phyloP scores from a whole-genome alignment of 2,113 vertebrate species.

The Myiopsitta monachus region DNA sequence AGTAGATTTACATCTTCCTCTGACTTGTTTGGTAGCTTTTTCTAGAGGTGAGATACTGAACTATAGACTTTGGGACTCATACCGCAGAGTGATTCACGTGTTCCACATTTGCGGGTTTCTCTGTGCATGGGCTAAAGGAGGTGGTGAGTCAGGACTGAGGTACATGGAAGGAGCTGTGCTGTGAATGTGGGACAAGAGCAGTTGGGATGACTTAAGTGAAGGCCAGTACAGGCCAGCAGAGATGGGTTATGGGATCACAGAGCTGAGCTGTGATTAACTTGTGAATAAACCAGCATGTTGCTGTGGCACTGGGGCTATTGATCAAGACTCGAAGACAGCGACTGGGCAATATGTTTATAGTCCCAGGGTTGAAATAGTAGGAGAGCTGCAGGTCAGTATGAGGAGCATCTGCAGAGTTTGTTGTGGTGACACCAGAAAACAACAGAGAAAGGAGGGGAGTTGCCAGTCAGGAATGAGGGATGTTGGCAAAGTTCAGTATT shows the following conservation, averaged over 20 bases:
- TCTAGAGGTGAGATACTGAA: background rate
- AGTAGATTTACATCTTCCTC: background rate
- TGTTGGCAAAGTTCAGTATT: background rate
- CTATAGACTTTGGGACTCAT: background rate
- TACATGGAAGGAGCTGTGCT: background rate
- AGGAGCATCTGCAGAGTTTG: background rate
- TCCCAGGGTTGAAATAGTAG: background rate
- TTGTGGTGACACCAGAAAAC: background rate
- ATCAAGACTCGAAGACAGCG: background rate
- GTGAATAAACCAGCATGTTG: background rate
- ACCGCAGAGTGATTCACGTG: background rate
- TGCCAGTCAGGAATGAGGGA: background rate
- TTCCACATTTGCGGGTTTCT: background rate
- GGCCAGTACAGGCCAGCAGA: background rate
- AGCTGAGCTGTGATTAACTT: background rate
- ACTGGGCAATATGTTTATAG: background rate
- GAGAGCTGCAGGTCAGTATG: background rate
- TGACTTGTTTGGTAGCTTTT: background rate
- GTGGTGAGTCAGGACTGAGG: background rate
- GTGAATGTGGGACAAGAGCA: background rate
- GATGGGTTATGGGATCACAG: background rate
- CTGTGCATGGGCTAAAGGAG: background rate
- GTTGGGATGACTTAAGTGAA: rapidly evolving
- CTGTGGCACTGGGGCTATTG: background rate
- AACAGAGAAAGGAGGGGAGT: background rate